Evolutionary conservation across 53 echinoderm and acorn worm species (phyloP).

Genomic region (Antedon mediterranea): DNA sequence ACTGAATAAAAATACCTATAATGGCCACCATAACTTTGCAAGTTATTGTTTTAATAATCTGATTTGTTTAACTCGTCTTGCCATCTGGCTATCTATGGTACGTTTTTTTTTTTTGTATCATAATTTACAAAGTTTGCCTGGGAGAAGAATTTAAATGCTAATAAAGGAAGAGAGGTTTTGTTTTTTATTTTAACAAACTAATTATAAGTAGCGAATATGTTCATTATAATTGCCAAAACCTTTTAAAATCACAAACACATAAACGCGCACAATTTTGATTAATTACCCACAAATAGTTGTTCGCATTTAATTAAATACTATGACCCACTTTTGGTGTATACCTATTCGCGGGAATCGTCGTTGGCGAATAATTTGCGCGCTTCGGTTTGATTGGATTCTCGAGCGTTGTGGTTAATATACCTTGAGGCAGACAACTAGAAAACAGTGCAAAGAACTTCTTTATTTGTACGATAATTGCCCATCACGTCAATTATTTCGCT

Average conservation of each 20-base stretch:
- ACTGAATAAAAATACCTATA: too few species aligned
- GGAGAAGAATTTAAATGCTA: background rate
- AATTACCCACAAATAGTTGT: background rate
- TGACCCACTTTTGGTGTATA: background rate
- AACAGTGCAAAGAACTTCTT: background rate
- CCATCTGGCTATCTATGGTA: too few species aligned
- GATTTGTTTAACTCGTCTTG: too few species aligned
- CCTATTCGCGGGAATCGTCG: background rate
- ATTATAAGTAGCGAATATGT: too few species aligned
- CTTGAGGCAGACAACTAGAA: background rate
- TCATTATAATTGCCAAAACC: background rate
- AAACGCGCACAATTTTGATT: background rate
- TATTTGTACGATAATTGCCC: background rate
- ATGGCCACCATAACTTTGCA: too few species aligned
- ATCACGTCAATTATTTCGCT: background rate
- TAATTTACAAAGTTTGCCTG: background rate
- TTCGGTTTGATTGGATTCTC: background rate
- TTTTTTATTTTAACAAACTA: background rate
- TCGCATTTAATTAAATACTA: background rate
- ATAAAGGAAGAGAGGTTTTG: background rate
- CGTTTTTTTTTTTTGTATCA: too few species aligned
- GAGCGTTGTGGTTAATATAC: background rate
- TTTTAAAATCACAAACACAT: background rate
- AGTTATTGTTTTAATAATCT: too few species aligned
- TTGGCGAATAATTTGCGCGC: background rate